Evolutionary conservation across 1,140 invertebrate genomes (phyloP).

Genomic region (Phenacoccus solenopsis): DNA sequence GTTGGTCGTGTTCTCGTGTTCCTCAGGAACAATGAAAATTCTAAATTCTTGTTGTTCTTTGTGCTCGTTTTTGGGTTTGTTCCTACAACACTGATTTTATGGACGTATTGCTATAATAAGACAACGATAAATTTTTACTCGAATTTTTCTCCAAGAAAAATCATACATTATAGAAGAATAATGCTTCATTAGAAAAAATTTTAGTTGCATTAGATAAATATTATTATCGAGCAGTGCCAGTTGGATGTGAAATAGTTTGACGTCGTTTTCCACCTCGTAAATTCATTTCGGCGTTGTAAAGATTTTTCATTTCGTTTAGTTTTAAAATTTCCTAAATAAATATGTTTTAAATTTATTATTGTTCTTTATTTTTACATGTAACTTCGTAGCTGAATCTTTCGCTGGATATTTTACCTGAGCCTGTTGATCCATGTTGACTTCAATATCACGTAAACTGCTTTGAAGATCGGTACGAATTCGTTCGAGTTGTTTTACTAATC

Average conservation of each 20-base stretch:
- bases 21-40: too few species aligned
- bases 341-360: not conserved
- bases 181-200: too few species aligned
- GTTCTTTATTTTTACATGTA: too few species aligned
- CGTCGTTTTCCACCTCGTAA: conserved; percentile 18
- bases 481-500: conserved; percentile 38
- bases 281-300: conserved; percentile 22
- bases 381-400: too few species aligned
- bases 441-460: conserved; percentile 37
- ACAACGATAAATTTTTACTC: too few species aligned
- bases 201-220: not conserved
- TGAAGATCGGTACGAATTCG: conserved; percentile 38
- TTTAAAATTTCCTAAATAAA: not conserved
- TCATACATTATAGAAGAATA: too few species aligned
- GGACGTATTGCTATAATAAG: too few species aligned
- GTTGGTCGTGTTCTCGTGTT: too few species aligned
- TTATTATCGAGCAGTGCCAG: not conserved
- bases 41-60: too few species aligned
- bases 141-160: too few species aligned
- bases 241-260: not conserved
- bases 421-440: conserved; percentile 39
- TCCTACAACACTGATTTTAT: too few species aligned
- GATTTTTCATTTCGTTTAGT: conserved; percentile 23
- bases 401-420: conserved; percentile 33
- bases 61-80: too few species aligned